Base-by-base conservation (phyloP, 37 sponge, comb jelly and placozoan species). In the Amphimedon queenslandica region DNA sequence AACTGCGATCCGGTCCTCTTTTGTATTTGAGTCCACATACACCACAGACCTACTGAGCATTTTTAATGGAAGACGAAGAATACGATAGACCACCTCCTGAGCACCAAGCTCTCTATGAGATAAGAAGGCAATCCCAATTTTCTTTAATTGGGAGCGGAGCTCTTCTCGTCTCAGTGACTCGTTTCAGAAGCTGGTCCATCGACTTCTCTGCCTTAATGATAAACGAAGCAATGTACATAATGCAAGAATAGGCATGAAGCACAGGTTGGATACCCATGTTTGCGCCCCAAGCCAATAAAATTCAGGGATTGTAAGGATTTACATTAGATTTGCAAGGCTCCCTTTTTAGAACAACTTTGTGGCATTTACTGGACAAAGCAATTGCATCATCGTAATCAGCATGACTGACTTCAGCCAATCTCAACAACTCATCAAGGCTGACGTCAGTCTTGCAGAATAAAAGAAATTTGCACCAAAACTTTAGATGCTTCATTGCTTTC, bases 251-350 rank as follows among this genome's bases (percentile, higher is more conserved):
- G n/a, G n/a, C n/a, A n/a, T n/a, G n/a, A n/a, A n/a, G n/a, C n/a
- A n/a, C n/a, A n/a, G n/a, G n/a, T n/a, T n/a, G n/a, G n/a, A 72
- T n/a, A 37, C 40, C 70, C 47, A 69, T 69, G 4, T 69, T 69
- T 25, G 47, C 70, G 37, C 5, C 18, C 70, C 70, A 69, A 23
- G 40, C 70, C 27, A 28, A n/a, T n/a, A 42, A 39, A 6, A 70
- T 28, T 28, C 24, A 23, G 20, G 43, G 66, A 31, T 32, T 65
- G 21, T 32, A 3, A 2, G 66, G 24, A n/a, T 65, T 25, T 30
- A 32, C 21, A 30, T 33, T 35, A 1, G 29, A 65, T 21, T 65
- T n/a, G 21, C 23, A 65, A 31, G 34, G 66, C 66, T 32, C 4
- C 29, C 18, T 8, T 20, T 63, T 13, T 47, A 47, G 53, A 47